Evolutionary conservation across 2,888 invertebrate genomes (phyloP).

Genomic region (Ernsta delagoae): DNA sequence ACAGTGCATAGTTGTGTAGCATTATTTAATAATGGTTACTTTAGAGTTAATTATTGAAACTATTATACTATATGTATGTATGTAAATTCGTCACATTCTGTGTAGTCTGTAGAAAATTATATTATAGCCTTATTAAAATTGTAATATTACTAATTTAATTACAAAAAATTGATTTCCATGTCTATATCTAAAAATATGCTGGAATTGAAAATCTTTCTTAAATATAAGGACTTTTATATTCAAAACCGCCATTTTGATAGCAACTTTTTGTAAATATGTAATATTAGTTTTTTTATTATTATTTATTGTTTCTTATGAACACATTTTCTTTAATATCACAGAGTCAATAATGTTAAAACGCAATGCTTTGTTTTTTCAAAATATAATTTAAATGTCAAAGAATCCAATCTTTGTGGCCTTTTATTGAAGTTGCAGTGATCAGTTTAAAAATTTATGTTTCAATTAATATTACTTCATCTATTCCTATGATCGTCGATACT

Average conservation of each 20-base stretch:
- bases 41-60: background rate
- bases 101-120: slow-evolving; percentile 16
- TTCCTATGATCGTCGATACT: too few relatives aligned
- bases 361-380: too few relatives aligned
- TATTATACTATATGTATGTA: slow-evolving; percentile 6
- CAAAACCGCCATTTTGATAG: slow-evolving; percentile 17
- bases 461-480: too few relatives aligned
- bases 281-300: background rate
- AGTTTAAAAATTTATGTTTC: too few relatives aligned
- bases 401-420: background rate
- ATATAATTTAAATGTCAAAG: background rate
- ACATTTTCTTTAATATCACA: background rate
- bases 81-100: slow-evolving; percentile 35
- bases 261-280: slow-evolving; percentile 39
- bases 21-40: background rate
- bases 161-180: background rate
- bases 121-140: background rate
- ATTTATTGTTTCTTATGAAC: background rate
- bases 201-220: slow-evolving; percentile 28
- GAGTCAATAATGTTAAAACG: background rate
- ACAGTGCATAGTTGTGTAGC: slow-evolving; percentile 7
- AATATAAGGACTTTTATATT: slow-evolving; percentile 6
- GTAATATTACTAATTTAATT: slow-evolving; percentile 5
- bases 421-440: background rate
- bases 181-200: background rate